A percentile compares a stretch with the other conserved stretches of the same genome.
These are phyloP conservation scores for Clinocottus analis DNA, from an alignment of 2,113 vertebrate species.

Conservation along the genomic window DNA sequence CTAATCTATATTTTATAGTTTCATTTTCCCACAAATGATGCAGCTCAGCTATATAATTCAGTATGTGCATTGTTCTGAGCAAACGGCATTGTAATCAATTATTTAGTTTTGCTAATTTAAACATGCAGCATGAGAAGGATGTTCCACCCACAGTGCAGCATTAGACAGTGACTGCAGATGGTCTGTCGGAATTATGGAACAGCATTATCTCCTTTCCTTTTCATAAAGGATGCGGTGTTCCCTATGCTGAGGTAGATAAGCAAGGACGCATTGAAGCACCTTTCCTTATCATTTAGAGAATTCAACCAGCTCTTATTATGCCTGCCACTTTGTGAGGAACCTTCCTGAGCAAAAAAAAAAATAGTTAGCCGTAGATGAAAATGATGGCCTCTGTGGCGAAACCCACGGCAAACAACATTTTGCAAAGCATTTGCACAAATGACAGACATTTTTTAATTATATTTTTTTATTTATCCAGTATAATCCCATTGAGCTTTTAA, in stretches of 20 bases:
- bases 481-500: neutral
- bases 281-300: neutral
- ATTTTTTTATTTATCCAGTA: neutral
- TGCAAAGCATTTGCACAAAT: neutral
- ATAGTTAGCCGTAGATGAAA: neutral
- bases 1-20: conserved; percentile 34
- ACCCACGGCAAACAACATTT: neutral
- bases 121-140: neutral
- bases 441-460: neutral
- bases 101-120: conserved; percentile 6
- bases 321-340: neutral
- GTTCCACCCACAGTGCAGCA: neutral
- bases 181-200: neutral
- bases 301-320: neutral
- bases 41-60: conserved; percentile 22
- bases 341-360: neutral
- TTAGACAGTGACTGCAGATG: neutral
- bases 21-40: neutral
- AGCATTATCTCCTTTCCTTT: too few species aligned
- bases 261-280: neutral
- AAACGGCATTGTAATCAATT: conserved; percentile 3
- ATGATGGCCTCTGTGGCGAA: neutral
- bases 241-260: neutral
- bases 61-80: neutral
- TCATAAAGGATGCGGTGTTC: too few species aligned